These are phyloP conservation scores for Colius striatus DNA, from an alignment of 2,113 vertebrate genomes.

Conservation along the genomic window DNA sequence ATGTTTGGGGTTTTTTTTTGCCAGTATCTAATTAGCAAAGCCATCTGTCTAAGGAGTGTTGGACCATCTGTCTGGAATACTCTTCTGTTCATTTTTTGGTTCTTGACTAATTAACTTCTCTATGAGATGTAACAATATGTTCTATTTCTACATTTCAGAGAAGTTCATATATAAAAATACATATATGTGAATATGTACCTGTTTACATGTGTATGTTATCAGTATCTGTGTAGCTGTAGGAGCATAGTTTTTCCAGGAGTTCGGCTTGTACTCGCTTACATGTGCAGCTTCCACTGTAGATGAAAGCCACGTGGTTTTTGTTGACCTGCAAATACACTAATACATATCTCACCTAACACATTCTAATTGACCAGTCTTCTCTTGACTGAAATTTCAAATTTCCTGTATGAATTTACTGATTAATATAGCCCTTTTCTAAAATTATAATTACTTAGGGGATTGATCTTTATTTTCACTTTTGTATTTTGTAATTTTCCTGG, in stretches of 20 bases:
- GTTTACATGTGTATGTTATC: background rate
- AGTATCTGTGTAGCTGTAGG: background rate
- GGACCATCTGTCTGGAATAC: constrained; percentile 78
- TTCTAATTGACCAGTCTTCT: background rate
- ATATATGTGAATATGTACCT: background rate
- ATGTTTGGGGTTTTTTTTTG: constrained; percentile 67
- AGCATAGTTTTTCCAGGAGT: background rate
- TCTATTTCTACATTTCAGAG: constrained; percentile 49
- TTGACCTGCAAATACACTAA: background rate
- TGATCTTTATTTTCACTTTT: background rate
- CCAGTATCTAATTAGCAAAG: constrained; percentile 79
- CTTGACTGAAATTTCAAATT: background rate
- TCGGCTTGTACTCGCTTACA: background rate
- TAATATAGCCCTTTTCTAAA: background rate
- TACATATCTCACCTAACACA: background rate
- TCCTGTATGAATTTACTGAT: background rate
- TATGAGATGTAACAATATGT: constrained; percentile 27
- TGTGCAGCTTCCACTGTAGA: background rate
- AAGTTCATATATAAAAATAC: background rate
- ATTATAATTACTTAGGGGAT: background rate
- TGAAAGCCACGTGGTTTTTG: background rate
- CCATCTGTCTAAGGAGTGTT: constrained; percentile 77
- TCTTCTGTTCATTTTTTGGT: constrained; percentile 70
- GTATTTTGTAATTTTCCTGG: background rate
- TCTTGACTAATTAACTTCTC: constrained; percentile 70